Conservation (phyloP, 1,140 invertebrate genomes). For the Lepeophtheirus salmonis region DNA sequence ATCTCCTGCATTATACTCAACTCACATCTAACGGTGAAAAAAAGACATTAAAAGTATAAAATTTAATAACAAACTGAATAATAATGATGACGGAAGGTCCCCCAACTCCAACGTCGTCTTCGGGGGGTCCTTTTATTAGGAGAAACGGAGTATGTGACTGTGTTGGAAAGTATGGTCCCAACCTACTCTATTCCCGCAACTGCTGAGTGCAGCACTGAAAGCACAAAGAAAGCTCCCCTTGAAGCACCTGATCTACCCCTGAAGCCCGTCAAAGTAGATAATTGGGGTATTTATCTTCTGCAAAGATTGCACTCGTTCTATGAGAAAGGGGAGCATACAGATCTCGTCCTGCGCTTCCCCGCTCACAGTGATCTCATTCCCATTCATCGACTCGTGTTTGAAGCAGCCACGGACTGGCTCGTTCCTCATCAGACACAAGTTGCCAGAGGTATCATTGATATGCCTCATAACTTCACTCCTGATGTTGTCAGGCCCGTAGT, state of each 20-base stretch:
- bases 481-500: slow-evolving; percentile 1
- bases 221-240: not conserved
- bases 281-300: slow-evolving; percentile 13
- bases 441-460: not conserved
- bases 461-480: not conserved
- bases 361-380: not conserved
- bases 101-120: too few species aligned
- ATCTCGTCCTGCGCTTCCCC: slow-evolving; percentile 1
- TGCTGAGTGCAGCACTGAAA: not conserved
- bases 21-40: not conserved
- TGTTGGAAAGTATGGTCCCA: too few species aligned
- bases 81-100: too few species aligned
- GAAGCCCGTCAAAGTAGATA: slow-evolving; percentile 8
- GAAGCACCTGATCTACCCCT: not conserved
- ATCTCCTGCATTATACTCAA: too few species aligned
- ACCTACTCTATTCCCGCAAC: too few species aligned
- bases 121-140: too few species aligned
- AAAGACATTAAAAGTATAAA: not conserved
- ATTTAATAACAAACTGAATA: too few species aligned
- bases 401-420: not conserved
- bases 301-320: slow-evolving; percentile 1
- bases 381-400: not conserved
- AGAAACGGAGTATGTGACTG: too few species aligned
- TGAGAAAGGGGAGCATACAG: slow-evolving; percentile 2
- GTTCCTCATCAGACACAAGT: too few species aligned